These are phyloP conservation scores for Pentalonia nigronervosa DNA, from an alignment of 1,140 invertebrate genomes.

Conservation along the genomic window DNA sequence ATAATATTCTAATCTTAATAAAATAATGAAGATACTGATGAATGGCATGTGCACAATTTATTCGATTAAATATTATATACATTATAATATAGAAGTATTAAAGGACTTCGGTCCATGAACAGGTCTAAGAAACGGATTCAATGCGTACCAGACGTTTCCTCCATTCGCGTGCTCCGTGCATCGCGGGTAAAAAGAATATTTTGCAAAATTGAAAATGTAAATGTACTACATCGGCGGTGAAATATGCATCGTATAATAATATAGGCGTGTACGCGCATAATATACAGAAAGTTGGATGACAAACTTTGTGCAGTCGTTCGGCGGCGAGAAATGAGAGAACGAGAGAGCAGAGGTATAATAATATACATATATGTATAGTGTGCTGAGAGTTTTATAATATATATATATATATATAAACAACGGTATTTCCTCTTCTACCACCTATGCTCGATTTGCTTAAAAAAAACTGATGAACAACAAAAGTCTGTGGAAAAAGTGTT, in stretches of 20 bases:
- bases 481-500: conserved; percentile 22
- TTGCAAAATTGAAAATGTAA: conserved; percentile 37
- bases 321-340: background rate
- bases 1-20: background rate
- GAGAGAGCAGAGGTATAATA: conserved; percentile 4
- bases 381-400: background rate
- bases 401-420: background rate
- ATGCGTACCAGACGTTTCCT: background rate
- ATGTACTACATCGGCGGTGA: background rate
- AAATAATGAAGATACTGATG: no score
- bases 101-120: background rate
- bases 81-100: background rate
- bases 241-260: background rate
- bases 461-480: conserved; percentile 20
- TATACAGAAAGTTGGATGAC: conserved; percentile 17
- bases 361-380: conserved; percentile 10
- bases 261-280: background rate
- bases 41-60: background rate
- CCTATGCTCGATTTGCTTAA: background rate
- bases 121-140: background rate
- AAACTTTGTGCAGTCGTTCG: conserved; percentile 22
- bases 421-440: background rate
- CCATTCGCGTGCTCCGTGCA: background rate
- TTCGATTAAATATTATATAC: background rate
- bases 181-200: background rate